Conservation (phyloP, 2,797 vertebrate species). For the Menidia menidia region DNA sequence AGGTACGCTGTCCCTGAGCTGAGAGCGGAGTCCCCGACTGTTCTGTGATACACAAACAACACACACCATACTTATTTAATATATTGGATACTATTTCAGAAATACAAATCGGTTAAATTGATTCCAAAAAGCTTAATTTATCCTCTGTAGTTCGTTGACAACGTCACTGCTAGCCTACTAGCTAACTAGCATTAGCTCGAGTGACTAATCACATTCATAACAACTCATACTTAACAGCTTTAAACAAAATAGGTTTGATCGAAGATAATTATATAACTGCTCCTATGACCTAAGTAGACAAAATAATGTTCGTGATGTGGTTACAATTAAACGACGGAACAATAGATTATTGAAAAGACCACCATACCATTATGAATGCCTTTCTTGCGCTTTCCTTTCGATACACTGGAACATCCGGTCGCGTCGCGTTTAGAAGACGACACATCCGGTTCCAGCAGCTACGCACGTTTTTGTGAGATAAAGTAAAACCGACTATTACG, state of each 20-base stretch:
- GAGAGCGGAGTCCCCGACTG: constrained; percentile 86
- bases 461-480: too few species aligned
- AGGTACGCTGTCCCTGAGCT: constrained; percentile 91
- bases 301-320: fast-evolving
- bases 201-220: constrained; percentile 79
- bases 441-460: constrained; percentile 35
- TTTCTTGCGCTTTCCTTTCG: constrained; percentile 59
- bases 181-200: constrained; percentile 64
- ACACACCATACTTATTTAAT: background rate
- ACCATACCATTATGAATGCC: constrained; percentile 55
- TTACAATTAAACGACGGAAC: too few species aligned
- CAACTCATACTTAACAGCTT: background rate
- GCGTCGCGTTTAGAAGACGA: constrained; percentile 33
- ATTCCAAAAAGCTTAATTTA: background rate
- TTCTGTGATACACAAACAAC: constrained; percentile 77
- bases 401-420: constrained; percentile 37
- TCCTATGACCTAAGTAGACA: fast-evolving
- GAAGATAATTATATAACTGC: fast-evolving
- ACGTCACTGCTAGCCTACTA: background rate
- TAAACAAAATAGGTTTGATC: fast-evolving
- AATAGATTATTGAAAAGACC: background rate
- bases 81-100: fast-evolving
- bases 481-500: background rate
- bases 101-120: fast-evolving
- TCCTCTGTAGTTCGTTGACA: background rate